phyloP scores from a whole-genome alignment of 1,140 invertebrate genomes.

The Trachymyrmex cornetzi region DNA sequence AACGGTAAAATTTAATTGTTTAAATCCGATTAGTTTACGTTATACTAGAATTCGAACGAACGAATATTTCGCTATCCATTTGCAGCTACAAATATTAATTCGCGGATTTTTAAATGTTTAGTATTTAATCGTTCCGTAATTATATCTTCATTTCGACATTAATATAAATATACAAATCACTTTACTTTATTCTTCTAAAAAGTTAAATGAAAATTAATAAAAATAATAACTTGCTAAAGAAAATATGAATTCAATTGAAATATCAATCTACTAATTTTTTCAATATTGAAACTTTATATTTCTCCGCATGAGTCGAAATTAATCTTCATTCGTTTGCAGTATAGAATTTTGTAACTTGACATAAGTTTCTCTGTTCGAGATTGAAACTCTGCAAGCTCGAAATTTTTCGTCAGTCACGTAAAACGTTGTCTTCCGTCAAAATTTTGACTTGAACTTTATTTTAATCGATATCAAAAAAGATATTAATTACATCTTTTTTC shows the following conservation, averaged over 20 bases:
- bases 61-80: not conserved
- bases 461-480: not conserved
- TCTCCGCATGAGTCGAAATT: not conserved
- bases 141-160: not conserved
- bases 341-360: not conserved
- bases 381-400: not conserved
- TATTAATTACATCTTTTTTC: not conserved
- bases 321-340: not conserved
- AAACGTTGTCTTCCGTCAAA: not conserved
- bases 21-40: constrained; percentile 5
- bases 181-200: not conserved
- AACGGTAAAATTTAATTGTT: not conserved
- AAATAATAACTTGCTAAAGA: not conserved
- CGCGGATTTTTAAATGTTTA: not conserved
- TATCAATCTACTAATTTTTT: not conserved
- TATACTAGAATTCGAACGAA: not conserved
- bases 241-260: not conserved
- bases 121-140: not conserved
- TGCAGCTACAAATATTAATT: not conserved
- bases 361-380: not conserved
- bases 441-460: not conserved
- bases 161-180: not conserved
- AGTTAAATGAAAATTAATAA: not conserved
- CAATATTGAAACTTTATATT: constrained; percentile 15
- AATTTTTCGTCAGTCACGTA: not conserved